A percentile compares a stretch with the other conserved stretches of the same genome.
phyloP scores from a whole-genome alignment of 2,113 vertebrate genomes.

The Neopipo cinnamomea region DNA sequence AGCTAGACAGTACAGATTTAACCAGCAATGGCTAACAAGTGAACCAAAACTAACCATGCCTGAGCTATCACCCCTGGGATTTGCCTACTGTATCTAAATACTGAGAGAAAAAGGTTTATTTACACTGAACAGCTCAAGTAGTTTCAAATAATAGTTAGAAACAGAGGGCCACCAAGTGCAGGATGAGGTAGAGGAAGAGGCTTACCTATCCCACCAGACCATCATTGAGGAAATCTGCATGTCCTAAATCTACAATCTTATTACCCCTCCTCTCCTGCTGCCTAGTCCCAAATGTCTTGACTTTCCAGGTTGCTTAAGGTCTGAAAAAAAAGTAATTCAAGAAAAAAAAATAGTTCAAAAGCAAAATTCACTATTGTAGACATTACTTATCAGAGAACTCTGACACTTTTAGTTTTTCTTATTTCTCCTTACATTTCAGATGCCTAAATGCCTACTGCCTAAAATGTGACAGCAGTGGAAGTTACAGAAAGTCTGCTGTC shows the following conservation, averaged over 20 bases:
- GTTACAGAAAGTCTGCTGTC: neutral
- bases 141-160: neutral
- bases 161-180: neutral
- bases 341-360: neutral
- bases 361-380: neutral
- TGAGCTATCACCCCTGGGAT: neutral
- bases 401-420: neutral
- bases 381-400: neutral
- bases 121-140: neutral
- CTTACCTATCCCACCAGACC: neutral
- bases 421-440: neutral
- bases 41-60: conserved; percentile 33
- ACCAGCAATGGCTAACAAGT: conserved; percentile 37
- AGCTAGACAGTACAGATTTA: conserved; percentile 19
- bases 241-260: neutral
- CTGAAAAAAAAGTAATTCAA: neutral
- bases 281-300: neutral
- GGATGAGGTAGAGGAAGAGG: neutral
- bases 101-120: neutral
- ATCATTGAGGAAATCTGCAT: neutral
- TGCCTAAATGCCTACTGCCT: neutral
- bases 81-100: neutral
- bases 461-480: neutral
- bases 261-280: neutral
- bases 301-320: neutral